Evolutionary conservation across 2,888 invertebrate species (phyloP).

Genomic region (Incurvaria masculella): DNA sequence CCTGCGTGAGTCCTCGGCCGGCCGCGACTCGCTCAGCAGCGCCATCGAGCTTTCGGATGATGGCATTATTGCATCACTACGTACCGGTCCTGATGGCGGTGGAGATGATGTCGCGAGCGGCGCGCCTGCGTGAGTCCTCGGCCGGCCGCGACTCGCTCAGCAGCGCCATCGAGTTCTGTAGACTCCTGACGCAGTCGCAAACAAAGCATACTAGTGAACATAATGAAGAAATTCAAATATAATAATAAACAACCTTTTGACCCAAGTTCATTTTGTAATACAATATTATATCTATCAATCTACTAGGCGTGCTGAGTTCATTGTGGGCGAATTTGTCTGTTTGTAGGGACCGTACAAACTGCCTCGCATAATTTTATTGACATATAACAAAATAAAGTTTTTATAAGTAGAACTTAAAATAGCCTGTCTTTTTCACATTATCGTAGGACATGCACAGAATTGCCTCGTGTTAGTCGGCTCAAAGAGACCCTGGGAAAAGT

Average conservation of each 20-base stretch:
- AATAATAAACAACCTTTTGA: not conserved
- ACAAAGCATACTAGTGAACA: not conserved
- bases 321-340: too few relatives aligned
- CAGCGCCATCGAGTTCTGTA: constrained; percentile 63
- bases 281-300: not conserved
- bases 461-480: too few relatives aligned
- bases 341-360: too few relatives aligned
- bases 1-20: constrained; percentile 51
- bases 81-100: constrained; percentile 61
- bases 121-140: constrained; percentile 57
- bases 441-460: too few relatives aligned
- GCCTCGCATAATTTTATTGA: too few relatives aligned
- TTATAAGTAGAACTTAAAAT: too few relatives aligned
- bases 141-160: constrained; percentile 51
- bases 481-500: too few relatives aligned
- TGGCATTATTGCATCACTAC: too few relatives aligned
- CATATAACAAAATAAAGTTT: too few relatives aligned
- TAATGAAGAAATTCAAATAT: not conserved
- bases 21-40: constrained; percentile 51
- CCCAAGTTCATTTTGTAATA: not conserved
- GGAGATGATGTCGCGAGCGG: constrained; percentile 70
- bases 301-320: not conserved
- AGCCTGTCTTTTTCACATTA: too few relatives aligned
- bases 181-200: constrained; percentile 35
- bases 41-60: constrained; percentile 66